Evolutionary conservation across 2,888 invertebrate genomes (phyloP), one percentile per base, ranked within the genome.

Genomic region (Chrysomela aeneicollis): DNA sequence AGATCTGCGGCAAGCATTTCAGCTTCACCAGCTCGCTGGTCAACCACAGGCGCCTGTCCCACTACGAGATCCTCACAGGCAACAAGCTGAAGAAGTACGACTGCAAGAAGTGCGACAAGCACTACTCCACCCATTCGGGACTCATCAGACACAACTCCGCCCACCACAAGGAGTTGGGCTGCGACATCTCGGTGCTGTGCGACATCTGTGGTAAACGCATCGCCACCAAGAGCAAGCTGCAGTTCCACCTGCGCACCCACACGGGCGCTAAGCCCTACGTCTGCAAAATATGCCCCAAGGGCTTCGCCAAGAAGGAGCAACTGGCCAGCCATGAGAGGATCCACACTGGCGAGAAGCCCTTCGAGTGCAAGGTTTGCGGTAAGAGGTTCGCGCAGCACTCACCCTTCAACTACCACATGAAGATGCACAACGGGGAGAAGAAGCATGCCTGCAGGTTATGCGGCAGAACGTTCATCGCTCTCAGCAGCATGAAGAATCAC

Each of bases 361-460:
- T 76, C 55, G 74, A 73, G 15, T 80, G 80, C 63, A 70, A 71
- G 21, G 76, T 74, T 53, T 80, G 80, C 61, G 79, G 78, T 2
- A 78, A 77, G 65, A 74, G 71, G 22, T 73, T 77, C 60, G 86
- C 86, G 32, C 87, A 87, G 78, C 85, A 87, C 71, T 86, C 86
- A 75, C 86, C 87, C 75, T 80, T 87, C 71, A 86, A 85, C 42
- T 81, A 87, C 58, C 88, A 88, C 81, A 86, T 86, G 80, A 84
- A 87, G 55, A 86, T 86, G 54, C 88, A 88, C 79, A 86, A 86
- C 0, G 87, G 87, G 0, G 87, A 87, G 81, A 84, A 86, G 77
- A 87, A 88, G 51, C 86, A 88, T 81, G 83, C 85, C 55, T 82
- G 82, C 59, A 74, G 74, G 17, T 70, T 79, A 8, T 82, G 82